Evolutionary conservation across 2,113 vertebrate genomes (phyloP).

Genomic region (Chaenocephalus aceratus): DNA sequence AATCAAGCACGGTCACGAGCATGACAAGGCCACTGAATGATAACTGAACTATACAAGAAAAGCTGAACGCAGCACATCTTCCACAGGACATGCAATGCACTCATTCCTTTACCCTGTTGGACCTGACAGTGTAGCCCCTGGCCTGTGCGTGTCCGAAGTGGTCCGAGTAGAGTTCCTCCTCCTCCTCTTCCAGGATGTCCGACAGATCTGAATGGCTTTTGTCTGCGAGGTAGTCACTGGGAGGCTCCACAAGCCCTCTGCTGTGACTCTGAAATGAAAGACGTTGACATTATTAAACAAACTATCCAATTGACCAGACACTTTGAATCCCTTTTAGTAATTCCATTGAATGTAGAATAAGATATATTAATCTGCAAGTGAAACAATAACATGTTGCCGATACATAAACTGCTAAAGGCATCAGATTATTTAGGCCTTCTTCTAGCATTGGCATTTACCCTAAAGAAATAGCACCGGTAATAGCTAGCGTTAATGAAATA

Average conservation of each 20-base stretch:
- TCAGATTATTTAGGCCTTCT: neutral
- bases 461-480: neutral
- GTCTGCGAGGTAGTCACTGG: slow-evolving; percentile 86
- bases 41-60: slow-evolving; percentile 7
- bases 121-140: slow-evolving; percentile 70
- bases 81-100: neutral
- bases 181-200: slow-evolving; percentile 97
- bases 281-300: neutral
- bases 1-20: slow-evolving; percentile 38
- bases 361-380: neutral
- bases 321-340: neutral
- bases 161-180: slow-evolving; percentile 90
- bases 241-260: slow-evolving; percentile 80
- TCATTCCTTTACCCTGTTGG: slow-evolving; percentile 86
- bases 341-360: neutral
- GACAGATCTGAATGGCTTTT: slow-evolving; percentile 94
- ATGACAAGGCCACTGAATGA: slow-evolving; percentile 14
- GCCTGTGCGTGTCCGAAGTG: slow-evolving; percentile 69
- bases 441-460: neutral
- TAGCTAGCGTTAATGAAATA: neutral
- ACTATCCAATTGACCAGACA: neutral
- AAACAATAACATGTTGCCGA: neutral
- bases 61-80: slow-evolving; percentile 12
- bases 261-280: slow-evolving; percentile 67
- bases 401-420: neutral